Base-by-base conservation (phyloP, 2,113 vertebrate genomes). In the Hoplias malabaricus region DNA sequence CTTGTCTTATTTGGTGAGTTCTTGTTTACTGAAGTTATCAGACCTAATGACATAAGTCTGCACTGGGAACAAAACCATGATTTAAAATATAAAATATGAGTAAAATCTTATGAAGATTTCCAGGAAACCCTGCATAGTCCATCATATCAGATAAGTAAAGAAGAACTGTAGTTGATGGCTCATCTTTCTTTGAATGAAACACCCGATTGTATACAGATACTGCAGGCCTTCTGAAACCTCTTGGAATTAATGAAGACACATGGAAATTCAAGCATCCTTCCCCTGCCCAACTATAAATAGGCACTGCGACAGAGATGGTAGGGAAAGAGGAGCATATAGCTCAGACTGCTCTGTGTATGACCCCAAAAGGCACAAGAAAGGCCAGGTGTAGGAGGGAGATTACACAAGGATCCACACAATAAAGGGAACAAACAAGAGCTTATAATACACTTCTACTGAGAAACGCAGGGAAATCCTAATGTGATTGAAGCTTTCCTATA, bases 211-310 rank as follows among this genome's bases (percentile, higher is more conserved):
- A 36, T 16, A 36, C 4, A 21, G 31, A 36, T 36, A 19, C 10
- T 8, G 59, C 31, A 63, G 21, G 19, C 59, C 29, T 62, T 2
- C 19, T 16, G 31, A 36, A 36, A 16, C 23, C 16, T 16, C 43
- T 75, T 10, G 0, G 19, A 16, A 77, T 74, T 73, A 80, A 80
- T 50, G 56, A 72, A 80, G 38, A 62, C 8, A 19, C 29, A 70
- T 77, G 61, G 21, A 62, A 73, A 69, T 75, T 80, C 36, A 62
- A 48, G 74, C 40, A 63, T 73, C 54, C 34, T 77, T 77, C 50
- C 40, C 69, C 31, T 29, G 66, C 65, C 56, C 16, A 31, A 36
- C 82, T 80, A 78, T 83, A 83, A 83, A 83, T 80, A 80, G 78
- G 59, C 29, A 33, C 54, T 74, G 82, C 57, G 75, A 80, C 82